Conservation (phyloP, 2,797 vertebrate species). For the Heterohyrax brucei region DNA sequence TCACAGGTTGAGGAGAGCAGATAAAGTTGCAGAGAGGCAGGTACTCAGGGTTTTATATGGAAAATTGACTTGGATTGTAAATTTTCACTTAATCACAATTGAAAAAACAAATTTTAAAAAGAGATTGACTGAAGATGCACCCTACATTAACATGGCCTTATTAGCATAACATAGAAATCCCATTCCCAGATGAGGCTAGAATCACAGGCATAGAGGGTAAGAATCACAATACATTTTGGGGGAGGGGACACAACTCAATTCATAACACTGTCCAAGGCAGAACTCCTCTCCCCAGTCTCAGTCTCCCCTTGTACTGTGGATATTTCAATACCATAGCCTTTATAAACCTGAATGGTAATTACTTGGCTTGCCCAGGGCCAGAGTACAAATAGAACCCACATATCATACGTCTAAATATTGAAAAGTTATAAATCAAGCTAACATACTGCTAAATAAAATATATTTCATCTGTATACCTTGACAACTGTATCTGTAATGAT, state of each 20-base stretch:
- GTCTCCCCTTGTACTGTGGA: fast-evolving
- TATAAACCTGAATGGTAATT: background rate
- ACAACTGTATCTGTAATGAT: background rate
- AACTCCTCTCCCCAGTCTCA: background rate
- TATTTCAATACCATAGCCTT: fast-evolving
- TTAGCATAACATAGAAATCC: too few species aligned
- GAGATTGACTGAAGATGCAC: background rate
- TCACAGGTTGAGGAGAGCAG: too few species aligned
- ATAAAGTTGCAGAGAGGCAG: too few species aligned
- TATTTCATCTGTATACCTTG: background rate
- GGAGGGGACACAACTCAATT: background rate
- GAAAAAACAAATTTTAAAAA: background rate
- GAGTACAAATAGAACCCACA: background rate
- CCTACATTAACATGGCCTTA: too few species aligned
- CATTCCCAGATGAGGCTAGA: too few species aligned
- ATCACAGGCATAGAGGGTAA: too few species aligned
- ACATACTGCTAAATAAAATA: slow-evolving; percentile 44
- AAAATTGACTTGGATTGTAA: too few species aligned
- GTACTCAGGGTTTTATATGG: too few species aligned
- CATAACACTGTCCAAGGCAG: background rate
- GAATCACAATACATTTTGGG: too few species aligned
- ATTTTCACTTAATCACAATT: too few species aligned
- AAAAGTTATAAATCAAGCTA: slow-evolving; percentile 23
- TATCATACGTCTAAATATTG: background rate
- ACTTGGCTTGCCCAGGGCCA: background rate